Base-by-base conservation (phyloP, 2,797 vertebrate genomes). In the Cyclura pinguis region DNA sequence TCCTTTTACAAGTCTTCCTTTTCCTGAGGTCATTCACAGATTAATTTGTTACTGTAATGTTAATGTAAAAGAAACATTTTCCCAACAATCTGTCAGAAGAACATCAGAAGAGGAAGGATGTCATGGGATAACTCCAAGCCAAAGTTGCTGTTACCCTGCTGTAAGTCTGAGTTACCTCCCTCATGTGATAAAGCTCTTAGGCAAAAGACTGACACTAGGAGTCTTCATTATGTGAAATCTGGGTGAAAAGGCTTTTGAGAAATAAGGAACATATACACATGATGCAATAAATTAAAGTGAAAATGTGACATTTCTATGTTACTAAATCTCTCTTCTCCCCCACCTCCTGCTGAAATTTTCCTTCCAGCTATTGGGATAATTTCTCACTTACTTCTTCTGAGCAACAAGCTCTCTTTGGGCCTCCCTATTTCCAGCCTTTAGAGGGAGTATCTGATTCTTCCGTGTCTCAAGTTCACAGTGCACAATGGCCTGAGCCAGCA, bases 361-460 rank as follows among this genome's bases (percentile, higher is more conserved):
- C 50, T 80, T 88, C 73, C 50, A 87, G 62, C 10, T 50, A 18
- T 78, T 47, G 5, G 77, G 64, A 7, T 55, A 0, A 0, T 22
- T 20, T 0, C 8, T 73, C 83, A 29, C 69, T 14, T 1, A 3
- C 69, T 85, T 64, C 42, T 0, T 0, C 87, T 27, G 47, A 91
- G 82, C 59, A 91, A 78, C 85, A 92, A n/a, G 91, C 84, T 57
- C 27, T 84, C 59, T 62, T 85, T 14, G 24, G 13, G 8, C 12
- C 82, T 20, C 87, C 92, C 84, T 93, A 92, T 22, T 93, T 92
- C 20, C 89, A 92, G 0, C 89, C 88, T 3, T 57, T 80, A 22
- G 88, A 91, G 86, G 85, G 52, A 2, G 1, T 90, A 84, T 92
- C 93, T 24, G 90, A 94, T 50, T 90, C 91, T 52, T 93, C 94